phyloP scores from a whole-genome alignment of 1,140 invertebrate genomes.

The Leptestheria dahalacensis region DNA sequence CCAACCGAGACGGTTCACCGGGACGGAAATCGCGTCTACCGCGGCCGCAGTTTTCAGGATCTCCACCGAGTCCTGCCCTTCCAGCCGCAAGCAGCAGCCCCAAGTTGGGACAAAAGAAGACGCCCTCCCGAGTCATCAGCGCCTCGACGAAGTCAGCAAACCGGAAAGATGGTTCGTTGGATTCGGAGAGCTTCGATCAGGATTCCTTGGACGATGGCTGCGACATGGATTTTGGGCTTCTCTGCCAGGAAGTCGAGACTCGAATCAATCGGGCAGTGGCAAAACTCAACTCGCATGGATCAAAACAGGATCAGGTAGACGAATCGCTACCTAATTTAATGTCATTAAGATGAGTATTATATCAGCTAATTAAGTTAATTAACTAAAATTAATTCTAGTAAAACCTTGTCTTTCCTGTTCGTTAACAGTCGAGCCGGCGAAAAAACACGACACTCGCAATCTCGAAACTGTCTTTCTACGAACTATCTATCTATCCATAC shows the following conservation, averaged over 20 bases:
- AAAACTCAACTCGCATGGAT: background rate
- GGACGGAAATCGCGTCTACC: background rate
- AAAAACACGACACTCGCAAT: too few relatives aligned
- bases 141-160: background rate
- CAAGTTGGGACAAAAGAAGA: background rate
- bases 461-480: too few relatives aligned
- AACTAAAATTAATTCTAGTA: too few relatives aligned
- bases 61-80: background rate
- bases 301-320: background rate
- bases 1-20: too few relatives aligned
- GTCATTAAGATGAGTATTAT: slow-evolving; percentile 43
- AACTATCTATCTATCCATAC: too few relatives aligned
- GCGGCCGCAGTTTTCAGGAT: background rate
- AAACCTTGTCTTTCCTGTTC: too few relatives aligned
- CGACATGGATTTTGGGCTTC: slow-evolving; percentile 19
- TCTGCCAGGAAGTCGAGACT: slow-evolving; percentile 9
- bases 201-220: slow-evolving; percentile 22
- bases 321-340: slow-evolving; percentile 43
- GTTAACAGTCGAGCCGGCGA: too few relatives aligned
- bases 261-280: slow-evolving; percentile 11
- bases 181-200: slow-evolving; percentile 23
- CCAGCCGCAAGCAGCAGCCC: background rate
- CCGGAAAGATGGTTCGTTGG: slow-evolving; percentile 15
- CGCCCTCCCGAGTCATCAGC: background rate
- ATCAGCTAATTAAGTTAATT: too few relatives aligned